Evolutionary conservation across 2,888 invertebrate genomes (phyloP).

Genomic region (Drosophila ezoana): DNA sequence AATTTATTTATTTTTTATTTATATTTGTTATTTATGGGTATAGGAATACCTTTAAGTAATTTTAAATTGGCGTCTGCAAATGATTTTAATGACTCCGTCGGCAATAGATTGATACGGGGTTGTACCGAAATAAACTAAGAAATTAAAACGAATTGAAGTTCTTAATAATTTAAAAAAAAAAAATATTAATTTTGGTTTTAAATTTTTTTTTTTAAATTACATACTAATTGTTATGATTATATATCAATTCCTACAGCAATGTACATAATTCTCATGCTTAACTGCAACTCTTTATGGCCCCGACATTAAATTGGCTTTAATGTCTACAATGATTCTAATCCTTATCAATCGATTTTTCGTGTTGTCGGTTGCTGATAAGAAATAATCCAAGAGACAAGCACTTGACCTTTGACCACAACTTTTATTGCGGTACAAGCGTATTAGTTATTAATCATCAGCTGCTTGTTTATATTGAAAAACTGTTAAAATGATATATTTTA

Average conservation of each 20-base stretch:
- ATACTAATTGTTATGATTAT: background rate
- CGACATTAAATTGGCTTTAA: conserved; percentile 39
- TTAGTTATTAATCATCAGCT: conserved; percentile 50
- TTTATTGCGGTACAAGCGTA: conserved; percentile 9
- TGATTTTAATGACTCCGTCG: conserved; percentile 1
- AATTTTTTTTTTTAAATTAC: no score
- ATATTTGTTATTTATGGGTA: conserved; percentile 15
- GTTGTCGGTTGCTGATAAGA: conserved; percentile 52
- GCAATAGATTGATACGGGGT: background rate
- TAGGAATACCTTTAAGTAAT: conserved; percentile 4
- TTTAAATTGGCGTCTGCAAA: conserved; percentile 13
- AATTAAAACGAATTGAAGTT: background rate
- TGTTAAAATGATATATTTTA: background rate
- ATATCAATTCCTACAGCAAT: background rate
- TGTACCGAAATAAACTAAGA: background rate
- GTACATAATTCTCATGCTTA: background rate
- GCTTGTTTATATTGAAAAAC: conserved; percentile 16
- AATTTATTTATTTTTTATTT: conserved; percentile 9
- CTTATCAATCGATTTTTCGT: conserved; percentile 43
- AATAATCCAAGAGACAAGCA: conserved; percentile 7
- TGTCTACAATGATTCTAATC: conserved; percentile 29
- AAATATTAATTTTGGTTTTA: no score
- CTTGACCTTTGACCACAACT: conserved; percentile 55
- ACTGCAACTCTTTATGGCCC: conserved; percentile 1
- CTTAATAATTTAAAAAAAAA: background rate